Base-by-base conservation (phyloP, 2,888 invertebrate species). In the Augochlorella aurata region DNA sequence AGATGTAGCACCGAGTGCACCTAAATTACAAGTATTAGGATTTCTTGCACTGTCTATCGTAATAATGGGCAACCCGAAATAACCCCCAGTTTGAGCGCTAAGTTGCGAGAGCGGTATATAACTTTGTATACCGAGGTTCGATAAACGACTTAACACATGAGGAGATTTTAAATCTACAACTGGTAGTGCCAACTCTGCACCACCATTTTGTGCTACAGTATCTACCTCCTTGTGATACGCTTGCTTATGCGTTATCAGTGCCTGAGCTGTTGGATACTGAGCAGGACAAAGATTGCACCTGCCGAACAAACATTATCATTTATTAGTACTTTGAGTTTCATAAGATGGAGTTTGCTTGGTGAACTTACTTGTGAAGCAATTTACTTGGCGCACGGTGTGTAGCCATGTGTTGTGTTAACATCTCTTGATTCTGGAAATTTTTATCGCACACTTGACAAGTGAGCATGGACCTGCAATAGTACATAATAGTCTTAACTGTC, bases 281-380 rank as follows among this genome's bases (percentile, higher is more conserved):
- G 97, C 96, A 0, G 96, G 95, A 89, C 97, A 97, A 68, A 96
- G 94, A 88, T 96, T 96, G 87, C 97, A 97, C 85, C 96, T 93
- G 69, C 0, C 87, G 85, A 81, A 76, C 71, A 79, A 67, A 69
- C 49, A 72, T 61, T 12, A 70, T 80, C 29, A 0, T 66, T 5
- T 29, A 12, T 72, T 75, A 65, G 1, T 29, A 24, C 12, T 38
- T 45, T 2, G 38, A 21, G 9, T 0, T 8, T 69, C 14, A 14
- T 12, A 29, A 9, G 18, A 3, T 18, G 18, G 38, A 63, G 38
- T 16, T 38, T 38, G 0, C 9, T 38, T 18, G 18, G 38, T 10
- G 63, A 63, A 63, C 63, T 63, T 63, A 63, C 63, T 63, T 63
- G 63, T 63, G 63, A 38, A 93, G 91, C 72, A 94, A 83, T 89